phyloP scores from a whole-genome alignment of 2,797 vertebrate species.

The Eremophila alpestris region DNA sequence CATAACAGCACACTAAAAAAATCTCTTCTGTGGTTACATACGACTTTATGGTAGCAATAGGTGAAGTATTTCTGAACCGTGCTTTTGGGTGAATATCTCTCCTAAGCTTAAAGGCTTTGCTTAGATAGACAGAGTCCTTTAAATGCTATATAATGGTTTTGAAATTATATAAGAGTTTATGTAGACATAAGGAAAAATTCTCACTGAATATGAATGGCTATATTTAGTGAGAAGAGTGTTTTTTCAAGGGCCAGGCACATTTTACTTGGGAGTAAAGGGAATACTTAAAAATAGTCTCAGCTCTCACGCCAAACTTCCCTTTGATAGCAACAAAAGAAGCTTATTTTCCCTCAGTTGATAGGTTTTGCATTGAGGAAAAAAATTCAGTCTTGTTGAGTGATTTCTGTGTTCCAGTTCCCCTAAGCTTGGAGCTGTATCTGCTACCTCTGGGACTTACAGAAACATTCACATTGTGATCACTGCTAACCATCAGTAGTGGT shows the following conservation, averaged over 20 bases:
- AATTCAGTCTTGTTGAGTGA: background rate
- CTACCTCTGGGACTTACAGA: background rate
- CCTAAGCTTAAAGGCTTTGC: background rate
- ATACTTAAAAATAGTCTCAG: background rate
- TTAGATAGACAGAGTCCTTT: background rate
- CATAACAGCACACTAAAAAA: background rate
- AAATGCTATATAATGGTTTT: background rate
- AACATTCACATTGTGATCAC: background rate
- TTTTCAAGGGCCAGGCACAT: background rate
- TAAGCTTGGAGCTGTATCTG: background rate
- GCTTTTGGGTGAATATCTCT: background rate
- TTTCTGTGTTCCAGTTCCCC: background rate
- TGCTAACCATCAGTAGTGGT: background rate
- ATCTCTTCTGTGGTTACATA: background rate
- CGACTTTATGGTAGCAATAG: background rate
- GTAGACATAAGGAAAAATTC: constrained; percentile 10
- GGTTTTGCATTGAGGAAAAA: background rate
- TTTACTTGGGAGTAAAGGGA: background rate
- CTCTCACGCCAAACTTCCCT: background rate
- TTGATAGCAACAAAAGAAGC: background rate
- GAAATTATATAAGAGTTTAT: background rate
- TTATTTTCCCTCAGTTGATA: background rate
- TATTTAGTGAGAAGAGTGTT: background rate
- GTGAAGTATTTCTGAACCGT: background rate
- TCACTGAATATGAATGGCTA: background rate